Evolutionary conservation across 2,113 vertebrate species (phyloP).

Genomic region (Psophia crepitans): DNA sequence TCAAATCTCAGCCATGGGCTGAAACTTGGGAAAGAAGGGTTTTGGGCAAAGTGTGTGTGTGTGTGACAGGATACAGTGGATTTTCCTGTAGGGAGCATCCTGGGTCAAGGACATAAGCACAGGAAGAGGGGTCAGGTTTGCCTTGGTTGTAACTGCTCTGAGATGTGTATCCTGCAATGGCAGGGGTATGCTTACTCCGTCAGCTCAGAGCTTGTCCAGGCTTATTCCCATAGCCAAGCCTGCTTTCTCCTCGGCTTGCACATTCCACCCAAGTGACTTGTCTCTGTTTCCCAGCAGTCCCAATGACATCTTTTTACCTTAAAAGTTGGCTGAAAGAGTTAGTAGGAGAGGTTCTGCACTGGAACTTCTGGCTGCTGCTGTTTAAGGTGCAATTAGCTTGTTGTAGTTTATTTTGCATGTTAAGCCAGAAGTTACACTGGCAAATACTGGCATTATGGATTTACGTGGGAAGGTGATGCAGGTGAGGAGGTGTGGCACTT

Average conservation of each 20-base stretch:
- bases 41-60: not conserved
- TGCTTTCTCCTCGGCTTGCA: not conserved
- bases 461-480: not conserved
- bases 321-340: not conserved
- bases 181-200: not conserved
- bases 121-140: not conserved
- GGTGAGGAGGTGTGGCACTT: not conserved
- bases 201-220: not conserved
- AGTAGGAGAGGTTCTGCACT: not conserved
- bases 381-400: not conserved
- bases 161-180: not conserved
- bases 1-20: slow-evolving; percentile 33
- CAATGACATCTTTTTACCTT: not conserved
- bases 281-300: not conserved
- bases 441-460: not conserved
- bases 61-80: not conserved
- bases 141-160: not conserved
- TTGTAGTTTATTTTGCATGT: not conserved
- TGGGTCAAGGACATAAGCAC: not conserved
- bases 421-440: not conserved
- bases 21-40: slow-evolving; percentile 34
- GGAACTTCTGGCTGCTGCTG: not conserved
- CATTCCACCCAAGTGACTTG: not conserved
- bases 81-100: not conserved
- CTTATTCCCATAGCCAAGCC: not conserved